Percentiles rank a stretch among this genome's conserved stretches.
These are phyloP conservation scores for Xanthia icteritia DNA, from an alignment of 2,888 invertebrate genomes.

Conservation along the genomic window DNA sequence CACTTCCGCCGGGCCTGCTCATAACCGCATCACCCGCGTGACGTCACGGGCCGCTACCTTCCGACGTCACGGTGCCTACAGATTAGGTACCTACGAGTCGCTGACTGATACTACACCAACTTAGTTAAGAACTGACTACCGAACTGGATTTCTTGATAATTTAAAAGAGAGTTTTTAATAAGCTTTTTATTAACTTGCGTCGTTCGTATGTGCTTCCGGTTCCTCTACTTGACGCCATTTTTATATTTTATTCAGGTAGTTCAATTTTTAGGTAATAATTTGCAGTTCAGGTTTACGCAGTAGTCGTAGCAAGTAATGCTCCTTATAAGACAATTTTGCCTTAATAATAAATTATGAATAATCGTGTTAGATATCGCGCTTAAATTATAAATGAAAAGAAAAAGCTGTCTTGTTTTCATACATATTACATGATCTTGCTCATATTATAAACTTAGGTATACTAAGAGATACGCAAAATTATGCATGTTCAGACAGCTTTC, in stretches of 20 bases:
- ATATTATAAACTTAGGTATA: too few species aligned
- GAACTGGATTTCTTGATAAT: neutral
- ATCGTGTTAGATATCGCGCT: neutral
- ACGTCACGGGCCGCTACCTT: conserved; percentile 12
- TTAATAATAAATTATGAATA: neutral
- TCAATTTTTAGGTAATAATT: too few species aligned
- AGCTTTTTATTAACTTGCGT: neutral
- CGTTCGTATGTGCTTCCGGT: neutral
- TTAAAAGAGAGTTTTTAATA: neutral
- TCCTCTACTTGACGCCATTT: neutral
- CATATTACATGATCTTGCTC: too few species aligned
- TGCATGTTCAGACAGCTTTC: too few species aligned
- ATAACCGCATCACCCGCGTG: conserved; percentile 19
- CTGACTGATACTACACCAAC: neutral
- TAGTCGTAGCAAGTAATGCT: too few species aligned
- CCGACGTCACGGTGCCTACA: neutral
- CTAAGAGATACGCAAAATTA: too few species aligned
- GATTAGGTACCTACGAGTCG: conserved; percentile 20
- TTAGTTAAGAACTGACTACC: neutral
- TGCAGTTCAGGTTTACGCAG: neutral
- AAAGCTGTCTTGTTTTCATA: neutral
- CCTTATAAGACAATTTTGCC: too few species aligned
- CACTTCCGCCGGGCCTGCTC: neutral
- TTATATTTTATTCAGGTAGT: neutral
- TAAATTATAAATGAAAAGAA: neutral